A percentile compares a stretch with the other conserved stretches of the same genome.
Evolutionary conservation across 2,797 vertebrate genomes (phyloP).

Genomic region (Crossoptilon crossoptilon): DNA sequence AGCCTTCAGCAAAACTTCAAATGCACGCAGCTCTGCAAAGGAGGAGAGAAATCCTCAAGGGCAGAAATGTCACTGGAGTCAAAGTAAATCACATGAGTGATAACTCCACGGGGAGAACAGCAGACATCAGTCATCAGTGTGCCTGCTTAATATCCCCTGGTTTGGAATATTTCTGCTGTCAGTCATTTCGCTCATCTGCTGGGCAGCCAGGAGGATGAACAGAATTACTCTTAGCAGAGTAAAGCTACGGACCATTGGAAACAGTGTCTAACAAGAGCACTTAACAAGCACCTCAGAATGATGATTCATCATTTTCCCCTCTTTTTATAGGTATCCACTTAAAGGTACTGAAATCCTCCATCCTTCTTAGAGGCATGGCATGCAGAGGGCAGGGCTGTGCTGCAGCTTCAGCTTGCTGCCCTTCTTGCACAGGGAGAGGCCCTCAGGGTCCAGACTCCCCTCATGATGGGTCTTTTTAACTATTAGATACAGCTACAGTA

Average conservation of each 20-base stretch:
- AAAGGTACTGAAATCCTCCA: background rate
- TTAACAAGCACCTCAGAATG: slow-evolving; percentile 29
- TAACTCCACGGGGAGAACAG: slow-evolving; percentile 37
- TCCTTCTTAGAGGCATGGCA: background rate
- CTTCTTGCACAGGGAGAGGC: background rate
- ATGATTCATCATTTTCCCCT: slow-evolving; percentile 4
- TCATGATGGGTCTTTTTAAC: background rate
- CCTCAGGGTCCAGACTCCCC: background rate
- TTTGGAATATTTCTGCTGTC: slow-evolving; percentile 65
- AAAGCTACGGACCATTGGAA: slow-evolving; percentile 49
- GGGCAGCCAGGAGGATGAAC: slow-evolving; percentile 46
- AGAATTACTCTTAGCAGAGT: slow-evolving; percentile 43
- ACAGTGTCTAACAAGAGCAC: slow-evolving; percentile 29
- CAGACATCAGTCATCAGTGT: slow-evolving; percentile 50
- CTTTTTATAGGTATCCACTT: background rate
- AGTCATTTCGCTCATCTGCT: slow-evolving; percentile 61
- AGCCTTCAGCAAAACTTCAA: background rate
- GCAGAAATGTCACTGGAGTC: slow-evolving; percentile 46
- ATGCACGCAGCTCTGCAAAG: background rate
- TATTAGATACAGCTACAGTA: background rate
- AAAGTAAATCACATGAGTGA: slow-evolving; percentile 54
- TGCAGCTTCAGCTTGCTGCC: background rate
- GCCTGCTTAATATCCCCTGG: slow-evolving; percentile 49
- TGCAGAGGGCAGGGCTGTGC: background rate
- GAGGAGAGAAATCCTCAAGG: slow-evolving; percentile 65